Conservation (phyloP, 2,888 invertebrate species). For the Drosophila colorata region DNA sequence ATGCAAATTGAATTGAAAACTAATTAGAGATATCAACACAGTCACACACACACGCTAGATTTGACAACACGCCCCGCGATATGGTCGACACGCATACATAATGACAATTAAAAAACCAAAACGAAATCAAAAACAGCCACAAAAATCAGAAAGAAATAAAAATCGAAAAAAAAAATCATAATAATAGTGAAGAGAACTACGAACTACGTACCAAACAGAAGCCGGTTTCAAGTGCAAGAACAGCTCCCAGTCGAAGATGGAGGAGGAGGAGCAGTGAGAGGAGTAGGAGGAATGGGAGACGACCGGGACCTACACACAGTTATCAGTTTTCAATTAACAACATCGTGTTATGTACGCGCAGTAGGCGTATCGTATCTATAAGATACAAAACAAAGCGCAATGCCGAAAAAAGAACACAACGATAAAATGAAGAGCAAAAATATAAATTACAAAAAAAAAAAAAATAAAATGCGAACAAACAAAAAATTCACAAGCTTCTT, state of each 20-base stretch:
- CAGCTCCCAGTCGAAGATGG: constrained; percentile 1
- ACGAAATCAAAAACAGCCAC: constrained; percentile 37
- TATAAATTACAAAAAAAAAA: background rate
- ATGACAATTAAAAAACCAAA: constrained; percentile 67
- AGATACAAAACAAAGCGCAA: constrained; percentile 60
- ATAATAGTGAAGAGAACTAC: constrained; percentile 11
- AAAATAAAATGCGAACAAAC: constrained; percentile 1
- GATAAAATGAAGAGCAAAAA: constrained; percentile 17
- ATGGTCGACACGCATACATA: constrained; percentile 68
- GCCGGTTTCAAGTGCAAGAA: constrained; percentile 54
- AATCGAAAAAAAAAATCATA: constrained; percentile 8
- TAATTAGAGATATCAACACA: constrained; percentile 71
- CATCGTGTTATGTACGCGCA: constrained; percentile 72
- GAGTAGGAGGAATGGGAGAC: background rate
- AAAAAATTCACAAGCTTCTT: background rate
- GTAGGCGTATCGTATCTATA: constrained; percentile 61
- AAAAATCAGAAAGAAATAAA: constrained; percentile 17
- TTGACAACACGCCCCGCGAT: constrained; percentile 49
- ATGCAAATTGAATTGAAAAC: constrained; percentile 79
- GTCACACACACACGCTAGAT: constrained; percentile 27
- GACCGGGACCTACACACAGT: constrained; percentile 38
- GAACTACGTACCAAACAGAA: constrained; percentile 48
- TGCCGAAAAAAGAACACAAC: constrained; percentile 41
- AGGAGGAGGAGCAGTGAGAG: background rate
- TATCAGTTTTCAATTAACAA: constrained; percentile 82